Base-by-base conservation (phyloP, 2,113 vertebrate species). In the Crotalus tigris region DNA sequence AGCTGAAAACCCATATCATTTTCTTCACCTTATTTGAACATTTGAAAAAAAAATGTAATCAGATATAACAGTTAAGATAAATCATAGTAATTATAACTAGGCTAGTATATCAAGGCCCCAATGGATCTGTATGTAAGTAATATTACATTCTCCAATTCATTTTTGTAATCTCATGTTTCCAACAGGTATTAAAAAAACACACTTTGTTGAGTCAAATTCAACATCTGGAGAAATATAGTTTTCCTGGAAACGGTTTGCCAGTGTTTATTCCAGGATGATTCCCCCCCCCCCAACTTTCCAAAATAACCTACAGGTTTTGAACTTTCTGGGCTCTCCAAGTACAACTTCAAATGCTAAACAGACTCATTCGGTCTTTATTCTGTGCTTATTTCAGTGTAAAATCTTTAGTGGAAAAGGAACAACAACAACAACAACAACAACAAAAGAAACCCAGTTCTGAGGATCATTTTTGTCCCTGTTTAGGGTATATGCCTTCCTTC, bases 401-500 rank as follows among this genome's bases (percentile, higher is more conserved):
- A 7, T 8, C 4, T n/a, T 86, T 86, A 4, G 23, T 26, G 23
- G 85, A 39, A 88, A 10, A 88, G 55, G 5, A 54, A 88, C 49
- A 87, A n/a, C 24, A 53, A 44, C 19, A 44, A 8, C 4, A 44
- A 85, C 2, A 54, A 44, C 19, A 44, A 9, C 1, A 44, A 85
- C 5, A 54, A 88, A 19, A 54, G 13, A 57, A 88, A 90, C 69
- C 59, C 7, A 90, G 19, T 17, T 85, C 26, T 6, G 61, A 58
- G 19, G 29, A 58, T 13, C 57, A 7, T 33, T 39, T 87, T 95
- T 93, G 51, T 39, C 91, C 2, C 29, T 93, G 61, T 85, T 94
- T 94, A 39, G 15, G 29, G 4, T 2, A 33, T 33, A n/a, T 75
- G n/a, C 12, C 13, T 17, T 5, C 64, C 54, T 54, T 11, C 54